Evolutionary conservation across 2,797 vertebrate species (phyloP).

Genomic region (Eulemur rubriventer): DNA sequence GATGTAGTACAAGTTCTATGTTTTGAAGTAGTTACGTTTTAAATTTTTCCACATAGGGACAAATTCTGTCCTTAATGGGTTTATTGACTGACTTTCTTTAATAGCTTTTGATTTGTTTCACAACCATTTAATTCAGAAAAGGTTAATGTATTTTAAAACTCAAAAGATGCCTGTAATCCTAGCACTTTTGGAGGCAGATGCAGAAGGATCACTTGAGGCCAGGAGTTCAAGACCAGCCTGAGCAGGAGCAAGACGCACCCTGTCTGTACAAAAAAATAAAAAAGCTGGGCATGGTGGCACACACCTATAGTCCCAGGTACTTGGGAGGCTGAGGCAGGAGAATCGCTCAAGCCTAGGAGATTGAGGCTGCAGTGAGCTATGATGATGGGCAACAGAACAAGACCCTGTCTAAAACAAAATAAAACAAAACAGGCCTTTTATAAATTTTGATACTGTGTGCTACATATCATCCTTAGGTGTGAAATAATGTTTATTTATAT

Average conservation of each 20-base stretch:
- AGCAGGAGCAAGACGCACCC: background rate
- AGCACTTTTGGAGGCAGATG: background rate
- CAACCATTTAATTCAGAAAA: background rate
- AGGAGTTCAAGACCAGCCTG: background rate
- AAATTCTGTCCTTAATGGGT: background rate
- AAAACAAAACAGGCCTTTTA: background rate
- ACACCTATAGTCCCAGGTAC: background rate
- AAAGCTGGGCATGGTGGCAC: background rate
- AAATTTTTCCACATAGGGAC: background rate
- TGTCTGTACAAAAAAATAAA: background rate
- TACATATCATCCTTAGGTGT: background rate
- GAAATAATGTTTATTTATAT: background rate
- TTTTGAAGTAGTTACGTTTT: background rate
- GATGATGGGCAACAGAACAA: background rate
- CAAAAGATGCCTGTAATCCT: background rate
- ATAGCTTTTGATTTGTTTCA: background rate
- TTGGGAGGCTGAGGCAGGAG: background rate
- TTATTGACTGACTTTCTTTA: conserved; percentile 2
- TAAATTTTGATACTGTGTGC: background rate
- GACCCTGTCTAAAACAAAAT: background rate
- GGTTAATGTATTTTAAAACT: background rate
- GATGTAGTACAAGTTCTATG: background rate
- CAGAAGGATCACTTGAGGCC: background rate
- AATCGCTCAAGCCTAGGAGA: background rate
- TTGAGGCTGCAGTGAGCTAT: background rate